Evolutionary conservation across 2,113 vertebrate species (phyloP).

Genomic region (Patagioenas fasciata): DNA sequence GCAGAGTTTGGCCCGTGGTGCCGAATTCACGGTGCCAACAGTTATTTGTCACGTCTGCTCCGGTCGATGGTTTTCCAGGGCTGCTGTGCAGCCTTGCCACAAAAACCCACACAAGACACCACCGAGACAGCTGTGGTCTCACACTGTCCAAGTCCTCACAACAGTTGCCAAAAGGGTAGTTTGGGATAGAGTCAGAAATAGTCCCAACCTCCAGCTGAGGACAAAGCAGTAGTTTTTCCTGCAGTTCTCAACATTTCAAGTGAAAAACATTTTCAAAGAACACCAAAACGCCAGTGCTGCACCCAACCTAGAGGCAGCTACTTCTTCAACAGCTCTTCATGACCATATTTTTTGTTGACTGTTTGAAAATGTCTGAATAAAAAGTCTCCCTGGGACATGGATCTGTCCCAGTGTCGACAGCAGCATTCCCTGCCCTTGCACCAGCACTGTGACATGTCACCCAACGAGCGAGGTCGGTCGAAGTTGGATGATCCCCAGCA

Average conservation of each 20-base stretch:
- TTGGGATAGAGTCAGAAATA: neutral
- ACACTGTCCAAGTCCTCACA: neutral
- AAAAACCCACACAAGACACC: neutral
- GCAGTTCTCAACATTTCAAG: neutral
- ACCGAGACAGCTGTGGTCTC: neutral
- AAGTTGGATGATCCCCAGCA: neutral
- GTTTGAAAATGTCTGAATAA: neutral
- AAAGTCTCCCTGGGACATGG: neutral
- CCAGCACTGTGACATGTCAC: neutral
- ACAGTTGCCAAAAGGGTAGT: neutral
- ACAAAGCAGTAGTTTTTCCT: neutral
- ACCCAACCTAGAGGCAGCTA: neutral
- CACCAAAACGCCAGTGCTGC: neutral
- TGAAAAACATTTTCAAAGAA: neutral
- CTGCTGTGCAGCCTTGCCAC: neutral
- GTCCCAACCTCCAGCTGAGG: neutral
- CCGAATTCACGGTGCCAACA: neutral
- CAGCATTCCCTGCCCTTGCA: neutral
- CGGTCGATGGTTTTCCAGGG: neutral
- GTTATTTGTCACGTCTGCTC: neutral
- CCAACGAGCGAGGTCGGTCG: fast-evolving
- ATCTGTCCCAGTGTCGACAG: fast-evolving
- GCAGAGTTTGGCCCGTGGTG: neutral
- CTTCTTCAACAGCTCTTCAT: neutral
- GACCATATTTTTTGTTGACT: neutral